A percentile compares a stretch with the other conserved stretches of the same genome.
Evolutionary conservation across 2,113 vertebrate genomes (phyloP).

Genomic region (Nibea albiflora): DNA sequence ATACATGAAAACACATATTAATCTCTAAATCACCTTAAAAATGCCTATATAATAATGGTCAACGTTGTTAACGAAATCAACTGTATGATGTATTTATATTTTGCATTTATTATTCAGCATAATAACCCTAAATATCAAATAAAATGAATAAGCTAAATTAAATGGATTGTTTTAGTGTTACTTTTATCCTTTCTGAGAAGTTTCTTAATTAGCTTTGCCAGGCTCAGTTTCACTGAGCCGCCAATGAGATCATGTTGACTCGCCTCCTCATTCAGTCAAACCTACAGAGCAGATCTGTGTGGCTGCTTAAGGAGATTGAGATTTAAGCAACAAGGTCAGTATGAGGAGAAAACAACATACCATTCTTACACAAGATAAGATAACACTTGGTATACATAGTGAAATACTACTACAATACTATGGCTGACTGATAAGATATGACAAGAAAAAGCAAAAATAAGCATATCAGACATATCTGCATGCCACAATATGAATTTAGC

Average conservation of each 20-base stretch:
- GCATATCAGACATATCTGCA: neutral
- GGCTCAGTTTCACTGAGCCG: conserved; percentile 48
- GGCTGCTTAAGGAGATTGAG: conserved; percentile 61
- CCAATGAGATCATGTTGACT: conserved; percentile 31
- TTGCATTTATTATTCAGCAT: neutral
- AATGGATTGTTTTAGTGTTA: neutral
- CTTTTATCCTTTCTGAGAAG: neutral
- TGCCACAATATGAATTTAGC: neutral
- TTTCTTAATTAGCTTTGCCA: conserved; percentile 36
- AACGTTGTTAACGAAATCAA: neutral
- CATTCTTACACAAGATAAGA: neutral
- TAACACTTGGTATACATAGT: neutral
- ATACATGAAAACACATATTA: neutral
- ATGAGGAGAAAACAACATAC: conserved; percentile 13
- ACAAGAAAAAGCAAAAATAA: too few relatives aligned
- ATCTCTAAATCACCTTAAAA: neutral
- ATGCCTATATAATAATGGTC: neutral
- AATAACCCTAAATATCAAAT: neutral
- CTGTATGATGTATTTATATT: neutral
- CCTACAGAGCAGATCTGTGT: conserved; percentile 30
- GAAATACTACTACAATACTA: neutral
- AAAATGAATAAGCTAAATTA: neutral
- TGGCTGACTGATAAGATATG: too few relatives aligned
- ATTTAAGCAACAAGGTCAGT: conserved; percentile 60
- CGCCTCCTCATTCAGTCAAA: conserved; percentile 39